Base-by-base conservation (phyloP, 1,140 invertebrate species). In the Probaryconus sp. region DNA sequence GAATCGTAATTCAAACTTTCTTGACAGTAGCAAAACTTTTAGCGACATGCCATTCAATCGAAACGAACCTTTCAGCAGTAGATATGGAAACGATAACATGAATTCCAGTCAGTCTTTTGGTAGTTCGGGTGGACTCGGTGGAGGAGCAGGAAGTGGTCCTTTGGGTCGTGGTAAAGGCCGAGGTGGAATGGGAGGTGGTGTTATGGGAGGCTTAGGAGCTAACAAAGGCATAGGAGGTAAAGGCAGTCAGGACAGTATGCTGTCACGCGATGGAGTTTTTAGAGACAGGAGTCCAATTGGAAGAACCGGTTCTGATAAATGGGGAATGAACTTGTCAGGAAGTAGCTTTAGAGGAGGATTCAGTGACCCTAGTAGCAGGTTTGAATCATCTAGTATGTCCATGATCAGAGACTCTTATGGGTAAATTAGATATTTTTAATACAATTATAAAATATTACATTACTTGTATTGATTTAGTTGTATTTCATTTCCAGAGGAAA, bases 231-330 rank as follows among this genome's bases (percentile, higher is more conserved):
- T 69, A 11, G 43, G 33, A 13, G 43, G 43, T 6, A 68, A 71
- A 43, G 24, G 30, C 1, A 47, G 47, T 17, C 73, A 67, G n/a
- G 65, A 67, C 43, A 76, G 67, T n/a, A 70, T 76, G 55, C 33
- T 38, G 0, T 28, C 58, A 38, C 70, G 42, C 37, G 48, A 17
- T 80, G 73, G 69, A 42, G 83, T 76, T 63, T 87, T 85, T 31
- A 69, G 86, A 51, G 87, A 88, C 61, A 76, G 86, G 14, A 88
- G 85, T 64, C 86, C 85, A 3, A 63, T 88, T 26, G 79, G 75
- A 20, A 82, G 84, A 11, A 45, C 60, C 9, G 63, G 65, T 13
- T 30, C 21, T 1, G 60, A 72, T 4, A 72, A 72, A n/a, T 67
- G 63, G 64, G 11, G 28, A 10, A 68, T 74, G 63, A 50, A 30